Base-by-base conservation (phyloP, 2,888 invertebrate species). In the Caenorhabditis imperialis region DNA sequence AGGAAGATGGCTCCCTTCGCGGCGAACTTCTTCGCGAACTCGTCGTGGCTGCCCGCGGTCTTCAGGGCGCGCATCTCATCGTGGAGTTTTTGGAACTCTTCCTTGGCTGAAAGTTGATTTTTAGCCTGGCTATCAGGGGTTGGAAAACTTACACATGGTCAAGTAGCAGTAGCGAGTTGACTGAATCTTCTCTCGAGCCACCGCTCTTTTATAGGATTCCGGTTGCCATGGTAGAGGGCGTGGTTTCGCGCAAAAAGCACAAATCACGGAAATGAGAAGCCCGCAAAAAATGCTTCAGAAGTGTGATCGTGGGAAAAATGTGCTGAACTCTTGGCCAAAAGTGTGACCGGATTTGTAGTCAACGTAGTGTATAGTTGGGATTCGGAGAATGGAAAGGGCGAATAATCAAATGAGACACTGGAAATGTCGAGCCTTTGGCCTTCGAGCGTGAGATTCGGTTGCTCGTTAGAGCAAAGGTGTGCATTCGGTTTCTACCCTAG, bases 1-100 rank as follows among this genome's bases (percentile, higher is more conserved):
- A 75, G 47, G 65, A 75, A 75, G 55, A 54, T 44, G 45, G 70
- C 53, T n/a, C 57, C 70, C 60, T 75, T 70, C n/a, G 75, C 70
- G 12, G 44, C 54, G 47, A 65, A 75, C 40, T 62, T 62, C 47
- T 63, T 65, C 22, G 62, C 60, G 37, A 75, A 70, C 47, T 71
- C 75, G 2, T 70, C 70, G 51, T 65, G 63, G 25, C 71, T 71
- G 27, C 60, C 65, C 10, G 70, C 30, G 20, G 23, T 40, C 37
- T 58, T 67, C 35, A 75, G 38, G 14, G 63, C 70, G 5, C 35
- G 38, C 63, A 75, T 70, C 53, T 75, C 75, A 54, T 75, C 75
- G 50, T 71, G 75, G 37, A 70, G 50, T 27, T 75, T 70, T 65
- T 75, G 70, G 65, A 75, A 75, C 27, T 75, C 75, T 30, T 35